Conservation (phyloP, 2,888 invertebrate genomes). For the Drosophila mettleri region DNA sequence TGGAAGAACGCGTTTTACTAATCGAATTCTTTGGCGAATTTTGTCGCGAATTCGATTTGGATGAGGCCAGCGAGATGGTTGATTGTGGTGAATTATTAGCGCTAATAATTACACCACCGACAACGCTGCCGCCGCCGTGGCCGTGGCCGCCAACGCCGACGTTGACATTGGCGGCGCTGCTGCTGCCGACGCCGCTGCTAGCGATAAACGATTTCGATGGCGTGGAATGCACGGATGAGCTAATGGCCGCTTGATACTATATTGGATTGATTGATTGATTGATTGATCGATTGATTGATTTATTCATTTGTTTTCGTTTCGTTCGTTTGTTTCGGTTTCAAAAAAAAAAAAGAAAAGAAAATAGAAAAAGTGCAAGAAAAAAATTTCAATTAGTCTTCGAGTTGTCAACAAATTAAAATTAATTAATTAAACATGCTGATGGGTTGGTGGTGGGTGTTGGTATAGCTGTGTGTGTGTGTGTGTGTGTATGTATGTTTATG, state of each 20-base stretch:
- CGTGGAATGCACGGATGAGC: slow-evolving; percentile 88
- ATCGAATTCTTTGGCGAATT: slow-evolving; percentile 85
- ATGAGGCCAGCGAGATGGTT: slow-evolving; percentile 85
- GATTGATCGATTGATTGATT: slow-evolving; percentile 27
- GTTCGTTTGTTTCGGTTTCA: slow-evolving; percentile 34
- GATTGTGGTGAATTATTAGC: slow-evolving; percentile 85
- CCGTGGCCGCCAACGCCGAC: slow-evolving; percentile 66
- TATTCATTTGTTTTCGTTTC: slow-evolving; percentile 27
- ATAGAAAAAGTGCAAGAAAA: slow-evolving; percentile 79
- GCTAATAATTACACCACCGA: slow-evolving; percentile 71
- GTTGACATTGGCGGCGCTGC: slow-evolving; percentile 56
- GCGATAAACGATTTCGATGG: slow-evolving; percentile 88
- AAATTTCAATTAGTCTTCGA: slow-evolving; percentile 74
- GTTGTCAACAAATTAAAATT: slow-evolving; percentile 67
- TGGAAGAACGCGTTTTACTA: slow-evolving; percentile 84
- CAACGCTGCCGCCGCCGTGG: slow-evolving; percentile 73
- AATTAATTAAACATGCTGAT: slow-evolving; percentile 68
- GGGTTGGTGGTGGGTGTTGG: slow-evolving; percentile 7
- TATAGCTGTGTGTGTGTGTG: slow-evolving; percentile 20
- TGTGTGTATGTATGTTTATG: slow-evolving; percentile 25
- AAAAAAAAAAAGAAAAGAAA: slow-evolving; percentile 74
- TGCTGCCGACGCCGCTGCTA: slow-evolving; percentile 62
- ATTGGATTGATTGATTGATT: slow-evolving; percentile 45
- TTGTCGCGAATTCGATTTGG: slow-evolving; percentile 83
- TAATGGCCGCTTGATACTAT: slow-evolving; percentile 95